These are phyloP conservation scores for Dioctria linearis DNA, from an alignment of 2,888 invertebrate genomes.

Conservation along the genomic window DNA sequence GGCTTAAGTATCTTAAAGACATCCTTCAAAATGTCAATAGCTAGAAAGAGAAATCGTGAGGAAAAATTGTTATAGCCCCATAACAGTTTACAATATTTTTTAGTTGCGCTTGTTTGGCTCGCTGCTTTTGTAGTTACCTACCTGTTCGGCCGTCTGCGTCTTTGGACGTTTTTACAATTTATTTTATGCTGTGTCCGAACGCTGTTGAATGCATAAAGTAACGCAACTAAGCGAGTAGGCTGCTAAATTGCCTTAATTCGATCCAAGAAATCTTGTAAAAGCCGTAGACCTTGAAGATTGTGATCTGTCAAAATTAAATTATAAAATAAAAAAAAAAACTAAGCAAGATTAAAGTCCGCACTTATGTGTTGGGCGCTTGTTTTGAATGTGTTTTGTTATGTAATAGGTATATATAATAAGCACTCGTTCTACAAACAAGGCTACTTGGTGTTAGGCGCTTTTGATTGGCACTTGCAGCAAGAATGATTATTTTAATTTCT, in stretches of 20 bases:
- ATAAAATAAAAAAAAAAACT: constrained; percentile 39
- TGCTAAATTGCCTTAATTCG: constrained; percentile 38
- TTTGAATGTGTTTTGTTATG: constrained; percentile 28
- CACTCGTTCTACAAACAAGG: not conserved
- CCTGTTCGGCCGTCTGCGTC: constrained; percentile 13
- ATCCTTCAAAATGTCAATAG: constrained; percentile 39
- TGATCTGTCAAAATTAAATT: constrained; percentile 55
- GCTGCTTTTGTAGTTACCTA: not conserved
- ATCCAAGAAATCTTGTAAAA: constrained; percentile 55
- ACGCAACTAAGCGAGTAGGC: not conserved
- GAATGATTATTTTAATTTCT: too few relatives aligned
- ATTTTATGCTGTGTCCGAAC: constrained; percentile 27
- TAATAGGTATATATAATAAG: not conserved
- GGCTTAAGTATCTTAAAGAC: not conserved
- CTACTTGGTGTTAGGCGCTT: too few relatives aligned
- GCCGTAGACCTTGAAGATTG: constrained; percentile 58
- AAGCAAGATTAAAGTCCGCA: constrained; percentile 6
- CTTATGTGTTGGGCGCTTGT: constrained; percentile 21
- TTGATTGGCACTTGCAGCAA: too few relatives aligned
- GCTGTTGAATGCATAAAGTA: constrained; percentile 26
- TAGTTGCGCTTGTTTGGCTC: not conserved
- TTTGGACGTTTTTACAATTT: not conserved
- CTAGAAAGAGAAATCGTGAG: constrained; percentile 51
- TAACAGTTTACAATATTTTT: constrained; percentile 21
- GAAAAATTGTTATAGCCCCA: constrained; percentile 23